phyloP scores from a whole-genome alignment of 2,797 vertebrate species.

The Anabas testudineus region DNA sequence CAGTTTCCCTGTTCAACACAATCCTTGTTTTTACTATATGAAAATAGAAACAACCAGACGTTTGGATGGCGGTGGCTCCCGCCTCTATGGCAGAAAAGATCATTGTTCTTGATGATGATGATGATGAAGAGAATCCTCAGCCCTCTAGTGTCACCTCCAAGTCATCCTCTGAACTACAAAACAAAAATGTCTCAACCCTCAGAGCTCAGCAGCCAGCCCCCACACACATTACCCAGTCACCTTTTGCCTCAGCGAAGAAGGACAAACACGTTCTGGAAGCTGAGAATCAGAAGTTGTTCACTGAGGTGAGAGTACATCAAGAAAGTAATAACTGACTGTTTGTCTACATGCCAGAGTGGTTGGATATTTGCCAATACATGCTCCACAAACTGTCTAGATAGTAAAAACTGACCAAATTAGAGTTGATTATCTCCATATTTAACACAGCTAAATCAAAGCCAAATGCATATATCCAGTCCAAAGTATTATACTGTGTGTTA shows the following conservation, averaged over 20 bases:
- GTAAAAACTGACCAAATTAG: too few species aligned
- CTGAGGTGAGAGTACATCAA: slow-evolving; percentile 69
- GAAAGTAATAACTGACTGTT: background rate
- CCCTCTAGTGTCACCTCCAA: slow-evolving; percentile 54
- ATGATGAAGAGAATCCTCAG: slow-evolving; percentile 67
- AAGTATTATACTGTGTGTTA: too few species aligned
- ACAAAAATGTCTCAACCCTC: background rate
- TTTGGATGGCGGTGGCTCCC: slow-evolving; percentile 74
- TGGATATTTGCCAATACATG: too few species aligned
- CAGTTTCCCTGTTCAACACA: background rate
- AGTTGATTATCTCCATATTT: too few species aligned
- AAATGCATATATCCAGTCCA: background rate
- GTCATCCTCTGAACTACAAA: slow-evolving; percentile 19
- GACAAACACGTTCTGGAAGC: slow-evolving; percentile 64
- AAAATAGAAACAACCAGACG: slow-evolving; percentile 23
- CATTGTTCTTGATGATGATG: slow-evolving; percentile 81
- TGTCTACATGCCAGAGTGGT: background rate
- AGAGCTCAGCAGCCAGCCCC: slow-evolving; percentile 40
- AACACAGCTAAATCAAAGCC: too few species aligned
- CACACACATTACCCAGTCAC: slow-evolving; percentile 79
- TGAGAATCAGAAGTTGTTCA: slow-evolving; percentile 82
- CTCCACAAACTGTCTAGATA: too few species aligned
- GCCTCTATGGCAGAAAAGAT: slow-evolving; percentile 80
- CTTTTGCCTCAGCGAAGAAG: slow-evolving; percentile 76
- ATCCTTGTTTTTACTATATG: background rate